Conservation (phyloP, 1,140 invertebrate genomes). For the Aphelenchoides fujianensis region DNA sequence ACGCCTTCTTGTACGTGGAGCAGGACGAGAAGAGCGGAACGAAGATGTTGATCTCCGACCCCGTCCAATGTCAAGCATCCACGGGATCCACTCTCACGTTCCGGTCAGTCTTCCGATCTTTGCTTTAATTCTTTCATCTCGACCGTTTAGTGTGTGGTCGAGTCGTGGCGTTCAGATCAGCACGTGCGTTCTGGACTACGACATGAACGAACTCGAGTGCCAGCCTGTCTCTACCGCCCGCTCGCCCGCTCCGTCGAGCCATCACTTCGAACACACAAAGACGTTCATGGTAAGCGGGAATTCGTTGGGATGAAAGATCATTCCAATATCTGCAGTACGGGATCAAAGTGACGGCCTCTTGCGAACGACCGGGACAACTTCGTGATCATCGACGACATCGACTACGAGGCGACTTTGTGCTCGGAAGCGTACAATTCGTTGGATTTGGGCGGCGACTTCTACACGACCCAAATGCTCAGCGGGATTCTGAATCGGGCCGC, state of each 20-base stretch:
- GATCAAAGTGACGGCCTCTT: constrained; percentile 22
- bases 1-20: constrained; percentile 59
- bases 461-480: constrained; percentile 50
- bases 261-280: constrained; percentile 46
- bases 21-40: constrained; percentile 19
- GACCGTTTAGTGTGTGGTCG: constrained; percentile 57
- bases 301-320: not conserved
- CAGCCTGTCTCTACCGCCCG: constrained; percentile 45
- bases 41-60: constrained; percentile 49
- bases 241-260: constrained; percentile 51
- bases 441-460: constrained; percentile 55
- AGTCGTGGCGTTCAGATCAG: constrained; percentile 49
- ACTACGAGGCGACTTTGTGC: constrained; percentile 53
- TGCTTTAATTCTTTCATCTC: not conserved
- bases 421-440: constrained; percentile 48
- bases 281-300: constrained; percentile 38
- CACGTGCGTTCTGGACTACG: constrained; percentile 51
- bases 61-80: constrained; percentile 46
- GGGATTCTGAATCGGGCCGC: constrained; percentile 44
- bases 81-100: constrained; percentile 33
- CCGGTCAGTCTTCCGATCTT: constrained; percentile 35
- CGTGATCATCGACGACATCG: constrained; percentile 57
- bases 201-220: constrained; percentile 51
- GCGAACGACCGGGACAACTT: constrained; percentile 56
- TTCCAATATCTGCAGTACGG: constrained; percentile 39